These are phyloP conservation scores for Calycopis cecrops DNA, from an alignment of 1,140 invertebrate genomes.

Conservation along the genomic window DNA sequence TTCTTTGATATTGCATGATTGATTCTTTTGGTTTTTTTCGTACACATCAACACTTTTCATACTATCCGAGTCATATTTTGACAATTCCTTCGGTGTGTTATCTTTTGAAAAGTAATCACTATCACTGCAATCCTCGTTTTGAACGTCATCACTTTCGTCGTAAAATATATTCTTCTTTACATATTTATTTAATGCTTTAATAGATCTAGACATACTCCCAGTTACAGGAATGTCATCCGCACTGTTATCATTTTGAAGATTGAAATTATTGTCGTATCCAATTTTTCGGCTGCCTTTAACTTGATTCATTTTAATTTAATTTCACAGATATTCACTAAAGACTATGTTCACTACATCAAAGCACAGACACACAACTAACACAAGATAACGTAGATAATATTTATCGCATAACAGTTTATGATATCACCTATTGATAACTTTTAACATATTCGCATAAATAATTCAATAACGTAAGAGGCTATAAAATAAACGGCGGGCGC, in stretches of 20 bases:
- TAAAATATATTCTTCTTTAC: conserved; percentile 62
- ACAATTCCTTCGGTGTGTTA: conserved; percentile 53
- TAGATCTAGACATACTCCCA: conserved; percentile 52
- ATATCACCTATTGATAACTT: conserved; percentile 42
- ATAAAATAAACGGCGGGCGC: background rate
- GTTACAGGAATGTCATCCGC: conserved; percentile 49
- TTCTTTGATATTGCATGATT: conserved; percentile 1
- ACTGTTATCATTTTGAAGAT: conserved; percentile 36
- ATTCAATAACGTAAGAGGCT: background rate
- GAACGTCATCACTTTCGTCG: conserved; percentile 41
- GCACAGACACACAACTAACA: conserved; percentile 30
- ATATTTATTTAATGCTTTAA: conserved; percentile 55
- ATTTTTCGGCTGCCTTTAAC: conserved; percentile 21
- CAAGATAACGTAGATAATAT: conserved; percentile 43
- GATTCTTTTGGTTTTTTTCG: conserved; percentile 21
- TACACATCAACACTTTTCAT: conserved; percentile 35
- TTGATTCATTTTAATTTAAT: conserved; percentile 41
- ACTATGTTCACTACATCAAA: conserved; percentile 33
- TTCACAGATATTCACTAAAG: conserved; percentile 32
- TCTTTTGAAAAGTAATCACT: conserved; percentile 62
- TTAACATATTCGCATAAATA: conserved; percentile 24
- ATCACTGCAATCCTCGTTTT: conserved; percentile 34
- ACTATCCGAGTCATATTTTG: conserved; percentile 57
- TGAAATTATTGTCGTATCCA: background rate
- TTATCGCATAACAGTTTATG: conserved; percentile 41